Evolutionary conservation across 2,888 invertebrate genomes (phyloP), one percentile per base, ranked within the genome.

Genomic region (Caenorhabditis sp.): DNA sequence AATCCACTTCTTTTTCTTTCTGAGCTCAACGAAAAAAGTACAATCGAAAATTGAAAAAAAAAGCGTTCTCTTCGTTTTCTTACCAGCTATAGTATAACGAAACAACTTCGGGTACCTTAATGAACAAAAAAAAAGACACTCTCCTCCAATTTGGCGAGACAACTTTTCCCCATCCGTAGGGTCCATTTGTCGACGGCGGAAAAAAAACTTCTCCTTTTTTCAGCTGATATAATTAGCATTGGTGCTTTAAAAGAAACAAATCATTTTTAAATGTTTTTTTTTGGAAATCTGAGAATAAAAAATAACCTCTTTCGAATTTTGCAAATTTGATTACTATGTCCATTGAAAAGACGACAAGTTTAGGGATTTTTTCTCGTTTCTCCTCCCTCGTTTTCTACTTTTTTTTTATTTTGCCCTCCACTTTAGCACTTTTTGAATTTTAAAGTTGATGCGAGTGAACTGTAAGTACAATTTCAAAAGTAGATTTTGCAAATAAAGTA

Each of bases 281-380:
- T 43, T 43, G 5, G 3, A 17, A 43, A 43, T 43, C 43, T 43
- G 14, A 43, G 43, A 43, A 31, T 31, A 31, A 31, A 43, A 43
- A 43, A 43, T 10, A 10, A 43, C 5, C 43, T 14, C 14, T 14
- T 43, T 43, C 14, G 8, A 14, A 43, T 10, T 43, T 43, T 43
- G 43, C 43, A 53, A 53, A 53, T 53, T 53, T 53, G 53, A 53
- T 53, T 53, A 53, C 53, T 53, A 17, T 53, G 53, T 25, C 53
- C 25, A 23, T 53, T 53, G 53, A 53, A 53, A 53, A 53, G 43
- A 43, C 43, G 43, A 43, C 43, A 43, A 43, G 43, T 43, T 43
- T 43, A 43, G 43, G 17, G 43, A 43, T 43, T 43, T 43, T 43
- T 43, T 43, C 31, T 10, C 23, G 21, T 23, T 23, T 52, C 3